These are phyloP conservation scores for Drosophila greeni DNA, from an alignment of 2,888 invertebrate genomes.

Conservation along the genomic window DNA sequence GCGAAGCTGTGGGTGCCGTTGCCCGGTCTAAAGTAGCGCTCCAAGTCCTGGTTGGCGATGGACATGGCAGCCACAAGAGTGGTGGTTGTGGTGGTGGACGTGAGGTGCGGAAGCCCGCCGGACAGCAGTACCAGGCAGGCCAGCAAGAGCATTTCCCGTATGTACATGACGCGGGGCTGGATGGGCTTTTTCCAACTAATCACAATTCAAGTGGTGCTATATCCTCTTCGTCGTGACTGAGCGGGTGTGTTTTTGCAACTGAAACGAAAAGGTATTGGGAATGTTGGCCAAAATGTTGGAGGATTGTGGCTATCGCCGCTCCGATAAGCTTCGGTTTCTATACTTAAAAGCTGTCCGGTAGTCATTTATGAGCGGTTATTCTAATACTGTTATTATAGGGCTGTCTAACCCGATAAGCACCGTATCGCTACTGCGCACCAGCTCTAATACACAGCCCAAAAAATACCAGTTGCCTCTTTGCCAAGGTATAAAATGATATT, in stretches of 20 bases:
- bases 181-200: conserved; percentile 13
- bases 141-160: conserved; percentile 65
- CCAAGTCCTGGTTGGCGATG: conserved; percentile 77
- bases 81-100: conserved; percentile 70
- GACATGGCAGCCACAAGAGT: conserved; percentile 75
- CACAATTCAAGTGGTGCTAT: conserved; percentile 17
- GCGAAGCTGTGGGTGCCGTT: conserved; percentile 72
- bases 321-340: conserved; percentile 46
- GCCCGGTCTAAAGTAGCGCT: conserved; percentile 74
- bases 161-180: conserved; percentile 57
- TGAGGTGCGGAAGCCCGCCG: conserved; percentile 66
- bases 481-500: neutral
- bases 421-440: conserved; percentile 19
- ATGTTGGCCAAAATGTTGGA: conserved; percentile 3
- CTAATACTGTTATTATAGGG: conserved; percentile 2
- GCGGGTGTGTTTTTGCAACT: conserved; percentile 42
- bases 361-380: conserved; percentile 41
- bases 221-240: conserved; percentile 16
- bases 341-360: conserved; percentile 19
- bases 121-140: conserved; percentile 63
- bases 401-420: conserved; percentile 13
- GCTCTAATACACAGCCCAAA: neutral
- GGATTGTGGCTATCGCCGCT: conserved; percentile 11
- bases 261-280: conserved; percentile 36
- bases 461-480: neutral